A percentile compares a stretch with the other conserved stretches of the same genome.
Conservation (phyloP, 2,797 vertebrate genomes). For the Naso thynnoides region DNA sequence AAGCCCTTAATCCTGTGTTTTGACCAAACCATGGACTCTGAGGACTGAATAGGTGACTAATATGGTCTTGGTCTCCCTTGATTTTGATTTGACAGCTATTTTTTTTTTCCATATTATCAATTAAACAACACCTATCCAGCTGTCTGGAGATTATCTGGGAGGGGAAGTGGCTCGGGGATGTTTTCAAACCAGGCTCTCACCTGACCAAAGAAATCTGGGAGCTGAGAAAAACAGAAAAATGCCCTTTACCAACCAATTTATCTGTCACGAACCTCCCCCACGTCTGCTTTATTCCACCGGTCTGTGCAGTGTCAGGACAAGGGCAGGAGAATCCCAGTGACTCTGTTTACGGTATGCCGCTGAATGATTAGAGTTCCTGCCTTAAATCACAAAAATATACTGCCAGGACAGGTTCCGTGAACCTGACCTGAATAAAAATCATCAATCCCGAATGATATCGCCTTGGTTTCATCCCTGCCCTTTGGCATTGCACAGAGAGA, state of each 20-base stretch:
- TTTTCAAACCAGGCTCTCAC: slow-evolving; percentile 82
- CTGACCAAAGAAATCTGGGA: slow-evolving; percentile 81
- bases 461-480: slow-evolving; percentile 16
- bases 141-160: slow-evolving; percentile 10
- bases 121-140: slow-evolving; percentile 47
- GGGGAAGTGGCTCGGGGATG: slow-evolving; percentile 60
- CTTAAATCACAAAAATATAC: slow-evolving; percentile 19
- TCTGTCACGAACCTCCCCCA: slow-evolving; percentile 60
- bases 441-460: background rate
- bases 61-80: slow-evolving; percentile 29
- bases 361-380: slow-evolving; percentile 11
- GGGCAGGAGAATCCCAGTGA: slow-evolving; percentile 15
- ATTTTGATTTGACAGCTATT: background rate
- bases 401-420: slow-evolving; percentile 13
- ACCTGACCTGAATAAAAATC: slow-evolving; percentile 1
- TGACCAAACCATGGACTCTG: slow-evolving; percentile 47
- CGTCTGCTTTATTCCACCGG: slow-evolving; percentile 47
- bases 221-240: slow-evolving; percentile 80
- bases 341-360: slow-evolving; percentile 11
- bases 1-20: slow-evolving; percentile 35
- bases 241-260: slow-evolving; percentile 79
- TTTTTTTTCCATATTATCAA: slow-evolving; percentile 26
- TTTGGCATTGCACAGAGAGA: slow-evolving; percentile 80
- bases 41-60: slow-evolving; percentile 39
- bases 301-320: slow-evolving; percentile 81